These are phyloP conservation scores for Pseudanteris insignis DNA, from an alignment of 2,888 invertebrate genomes.

Conservation along the genomic window DNA sequence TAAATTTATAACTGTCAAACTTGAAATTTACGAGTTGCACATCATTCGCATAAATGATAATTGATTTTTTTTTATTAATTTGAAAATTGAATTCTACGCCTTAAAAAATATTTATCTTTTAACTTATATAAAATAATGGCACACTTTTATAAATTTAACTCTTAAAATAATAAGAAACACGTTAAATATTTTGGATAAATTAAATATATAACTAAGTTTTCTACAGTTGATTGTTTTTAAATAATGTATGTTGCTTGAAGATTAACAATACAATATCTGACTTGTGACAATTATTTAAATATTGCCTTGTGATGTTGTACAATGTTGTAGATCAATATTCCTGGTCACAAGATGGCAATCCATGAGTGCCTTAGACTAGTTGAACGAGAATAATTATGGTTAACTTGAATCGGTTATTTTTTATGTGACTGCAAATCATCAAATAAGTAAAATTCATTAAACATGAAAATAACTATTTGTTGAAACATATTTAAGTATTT, in stretches of 20 bases:
- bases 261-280: constrained; percentile 35
- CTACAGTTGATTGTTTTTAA: constrained; percentile 19
- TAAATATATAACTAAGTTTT: too few species aligned
- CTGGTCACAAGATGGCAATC: constrained; percentile 26
- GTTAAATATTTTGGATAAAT: too few species aligned
- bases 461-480: too few species aligned
- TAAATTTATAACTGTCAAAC: not conserved
- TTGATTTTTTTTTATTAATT: too few species aligned
- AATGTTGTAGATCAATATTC: constrained; percentile 4
- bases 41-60: too few species aligned
- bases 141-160: not conserved
- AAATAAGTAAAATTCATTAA: too few species aligned
- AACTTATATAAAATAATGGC: too few species aligned
- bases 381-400: constrained; percentile 16
- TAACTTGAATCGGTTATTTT: constrained; percentile 19
- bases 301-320: constrained; percentile 30
- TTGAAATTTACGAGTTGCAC: too few species aligned
- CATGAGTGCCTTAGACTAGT: constrained; percentile 38
- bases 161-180: not conserved
- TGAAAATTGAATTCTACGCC: too few species aligned
- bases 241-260: constrained; percentile 15
- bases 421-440: constrained; percentile 37
- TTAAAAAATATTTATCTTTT: too few species aligned
- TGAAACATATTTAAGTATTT: too few species aligned
- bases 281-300: constrained; percentile 30